These are phyloP conservation scores for Spilogale gracilis DNA, from an alignment of 2,113 vertebrate species.

Conservation along the genomic window DNA sequence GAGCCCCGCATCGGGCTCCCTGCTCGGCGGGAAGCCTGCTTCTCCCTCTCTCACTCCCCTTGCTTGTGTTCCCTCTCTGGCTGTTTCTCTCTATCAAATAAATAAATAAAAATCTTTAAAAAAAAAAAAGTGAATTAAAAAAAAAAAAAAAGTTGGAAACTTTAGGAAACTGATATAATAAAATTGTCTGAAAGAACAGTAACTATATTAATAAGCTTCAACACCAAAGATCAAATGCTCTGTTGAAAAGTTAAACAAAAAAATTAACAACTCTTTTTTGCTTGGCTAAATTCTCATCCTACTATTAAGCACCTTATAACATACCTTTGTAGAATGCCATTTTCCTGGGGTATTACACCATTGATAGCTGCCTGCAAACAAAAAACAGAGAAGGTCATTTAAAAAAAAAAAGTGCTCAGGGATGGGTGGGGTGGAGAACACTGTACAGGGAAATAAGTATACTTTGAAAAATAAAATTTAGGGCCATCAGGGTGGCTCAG, in stretches of 20 bases:
- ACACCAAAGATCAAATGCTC: slow-evolving; percentile 37
- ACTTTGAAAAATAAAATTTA: slow-evolving; percentile 42
- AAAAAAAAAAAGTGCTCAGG: neutral
- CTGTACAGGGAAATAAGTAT: neutral
- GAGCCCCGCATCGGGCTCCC: too few relatives aligned
- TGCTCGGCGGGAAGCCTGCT: too few relatives aligned
- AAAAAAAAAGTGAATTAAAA: too few relatives aligned
- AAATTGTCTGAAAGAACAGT: slow-evolving; percentile 34
- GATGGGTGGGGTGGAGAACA: neutral
- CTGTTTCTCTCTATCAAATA: too few relatives aligned
- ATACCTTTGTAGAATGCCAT: slow-evolving; percentile 99
- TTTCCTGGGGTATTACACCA: slow-evolving; percentile 99
- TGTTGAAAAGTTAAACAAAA: slow-evolving; percentile 43
- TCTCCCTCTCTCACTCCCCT: too few relatives aligned
- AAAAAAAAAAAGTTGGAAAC: neutral
- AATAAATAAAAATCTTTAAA: too few relatives aligned
- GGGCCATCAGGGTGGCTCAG: too few relatives aligned
- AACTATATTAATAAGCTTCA: slow-evolving; percentile 19
- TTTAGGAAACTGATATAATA: slow-evolving; percentile 29
- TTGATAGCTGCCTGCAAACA: slow-evolving; percentile 98
- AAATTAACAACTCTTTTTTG: slow-evolving; percentile 37
- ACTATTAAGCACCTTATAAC: slow-evolving; percentile 52
- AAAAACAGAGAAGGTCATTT: slow-evolving; percentile 71
- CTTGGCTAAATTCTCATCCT: slow-evolving; percentile 52
- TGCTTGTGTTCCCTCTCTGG: too few relatives aligned